Evolutionary conservation across 2,888 invertebrate genomes (phyloP).

Genomic region (Antheraea yamamai): DNA sequence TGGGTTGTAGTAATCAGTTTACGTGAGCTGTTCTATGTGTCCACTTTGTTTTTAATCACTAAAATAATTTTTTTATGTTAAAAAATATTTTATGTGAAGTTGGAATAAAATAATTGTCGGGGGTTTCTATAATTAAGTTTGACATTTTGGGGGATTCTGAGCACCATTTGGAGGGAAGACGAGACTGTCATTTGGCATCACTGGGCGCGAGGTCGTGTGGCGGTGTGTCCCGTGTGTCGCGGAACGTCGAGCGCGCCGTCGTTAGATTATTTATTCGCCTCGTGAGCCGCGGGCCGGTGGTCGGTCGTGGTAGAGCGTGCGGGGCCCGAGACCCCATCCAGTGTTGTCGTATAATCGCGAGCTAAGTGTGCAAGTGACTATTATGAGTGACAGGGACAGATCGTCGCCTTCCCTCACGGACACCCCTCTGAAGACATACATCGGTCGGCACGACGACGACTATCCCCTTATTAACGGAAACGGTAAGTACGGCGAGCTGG

Average conservation of each 20-base stretch:
- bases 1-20: too few species aligned
- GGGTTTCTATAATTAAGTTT: conserved; percentile 3
- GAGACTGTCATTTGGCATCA: not conserved
- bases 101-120: not conserved
- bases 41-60: too few species aligned
- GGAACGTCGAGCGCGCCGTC: conserved; percentile 41
- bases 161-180: not conserved
- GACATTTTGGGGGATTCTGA: not conserved
- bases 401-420: conserved; percentile 94
- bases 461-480: conserved; percentile 90
- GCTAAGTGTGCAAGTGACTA: conserved; percentile 80
- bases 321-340: conserved; percentile 72
- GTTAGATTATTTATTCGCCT: conserved; percentile 72
- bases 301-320: conserved; percentile 74
- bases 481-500: conserved; percentile 75
- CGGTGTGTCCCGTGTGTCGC: conserved; percentile 28
- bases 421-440: conserved; percentile 93
- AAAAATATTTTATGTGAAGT: not conserved
- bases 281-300: conserved; percentile 81
- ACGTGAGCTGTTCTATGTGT: too few species aligned
- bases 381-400: conserved; percentile 95
- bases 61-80: not conserved
- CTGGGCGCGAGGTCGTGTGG: not conserved
- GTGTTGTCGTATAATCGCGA: conserved; percentile 61
- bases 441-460: conserved; percentile 91